Evolutionary conservation across 2,113 vertebrate species (phyloP).

Genomic region (Lycocorax pyrrhopterus): DNA sequence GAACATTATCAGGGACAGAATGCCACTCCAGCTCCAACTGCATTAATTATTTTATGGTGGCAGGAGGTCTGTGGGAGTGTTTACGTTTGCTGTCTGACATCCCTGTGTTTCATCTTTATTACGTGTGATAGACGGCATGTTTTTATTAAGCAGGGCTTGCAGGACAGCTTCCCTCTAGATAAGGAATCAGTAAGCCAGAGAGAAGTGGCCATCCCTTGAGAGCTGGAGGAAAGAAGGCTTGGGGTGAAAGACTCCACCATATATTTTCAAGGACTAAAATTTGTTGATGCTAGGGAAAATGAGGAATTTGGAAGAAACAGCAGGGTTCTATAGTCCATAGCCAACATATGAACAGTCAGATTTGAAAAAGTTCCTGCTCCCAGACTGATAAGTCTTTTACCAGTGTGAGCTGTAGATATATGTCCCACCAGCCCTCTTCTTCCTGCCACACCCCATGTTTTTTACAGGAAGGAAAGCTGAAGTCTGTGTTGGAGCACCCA

Average conservation of each 20-base stretch:
- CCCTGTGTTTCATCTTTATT: neutral
- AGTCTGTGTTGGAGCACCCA: neutral
- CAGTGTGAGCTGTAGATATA: neutral
- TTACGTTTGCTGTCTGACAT: neutral
- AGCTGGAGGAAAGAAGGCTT: neutral
- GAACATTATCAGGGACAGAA: neutral
- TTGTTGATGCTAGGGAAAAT: neutral
- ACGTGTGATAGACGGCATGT: neutral
- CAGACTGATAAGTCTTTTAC: neutral
- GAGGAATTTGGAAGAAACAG: neutral
- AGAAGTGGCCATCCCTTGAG: neutral
- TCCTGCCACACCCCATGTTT: neutral
- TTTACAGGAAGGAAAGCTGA: neutral
- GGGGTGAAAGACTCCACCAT: neutral
- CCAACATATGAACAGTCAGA: neutral
- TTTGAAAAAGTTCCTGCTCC: neutral
- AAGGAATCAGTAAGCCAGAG: neutral
- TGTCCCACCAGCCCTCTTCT: neutral
- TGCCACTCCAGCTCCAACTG: neutral
- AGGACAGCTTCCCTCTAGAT: neutral
- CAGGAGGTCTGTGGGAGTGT: slow-evolving; percentile 12
- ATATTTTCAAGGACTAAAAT: neutral
- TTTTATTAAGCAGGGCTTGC: neutral
- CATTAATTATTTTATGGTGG: neutral
- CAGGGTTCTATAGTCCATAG: neutral